Evolutionary conservation across 2,888 invertebrate species (phyloP).

Genomic region (Ormyrus rosae): DNA sequence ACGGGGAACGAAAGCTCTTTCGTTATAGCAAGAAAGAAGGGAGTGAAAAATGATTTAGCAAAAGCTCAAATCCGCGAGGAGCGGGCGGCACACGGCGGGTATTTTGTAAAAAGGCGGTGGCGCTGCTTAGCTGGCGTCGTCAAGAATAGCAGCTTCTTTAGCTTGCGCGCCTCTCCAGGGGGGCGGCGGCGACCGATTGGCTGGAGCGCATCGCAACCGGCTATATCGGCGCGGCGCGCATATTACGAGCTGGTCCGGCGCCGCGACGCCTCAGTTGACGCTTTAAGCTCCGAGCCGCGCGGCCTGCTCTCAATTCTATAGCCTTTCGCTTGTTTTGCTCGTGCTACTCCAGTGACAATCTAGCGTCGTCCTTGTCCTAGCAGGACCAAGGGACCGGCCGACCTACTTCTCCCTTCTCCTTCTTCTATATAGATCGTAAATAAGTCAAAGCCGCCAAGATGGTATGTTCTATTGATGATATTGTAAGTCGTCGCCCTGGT

Average conservation of each 20-base stretch:
- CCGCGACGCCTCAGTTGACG: constrained; percentile 63
- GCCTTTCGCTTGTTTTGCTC: no score
- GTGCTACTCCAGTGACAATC: no score
- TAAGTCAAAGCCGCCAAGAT: constrained; percentile 66
- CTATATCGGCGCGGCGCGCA: constrained; percentile 71
- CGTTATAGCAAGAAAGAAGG: no score
- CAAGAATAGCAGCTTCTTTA: constrained; percentile 36
- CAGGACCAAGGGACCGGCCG: no score
- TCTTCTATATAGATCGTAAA: constrained; percentile 1
- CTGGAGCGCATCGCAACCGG: constrained; percentile 62
- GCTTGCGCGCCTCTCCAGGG: constrained; percentile 66
- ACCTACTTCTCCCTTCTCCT: no score
- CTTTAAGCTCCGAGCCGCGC: constrained; percentile 20
- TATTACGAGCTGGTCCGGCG: constrained; percentile 68
- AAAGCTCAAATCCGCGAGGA: no score
- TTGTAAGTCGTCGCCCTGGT: constrained; percentile 75
- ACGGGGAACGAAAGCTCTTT: no score
- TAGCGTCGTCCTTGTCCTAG: no score
- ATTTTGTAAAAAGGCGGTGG: no score
- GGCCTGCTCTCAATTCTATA: neutral
- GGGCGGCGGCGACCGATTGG: constrained; percentile 56
- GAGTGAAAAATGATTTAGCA: no score
- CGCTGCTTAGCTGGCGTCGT: no score
- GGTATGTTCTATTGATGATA: constrained; percentile 76
- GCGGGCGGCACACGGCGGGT: no score